Percentiles rank a stretch among this genome's conserved stretches.
phyloP scores from a whole-genome alignment of 2,888 invertebrate genomes.

The Hofmannophila pseudospretella region DNA sequence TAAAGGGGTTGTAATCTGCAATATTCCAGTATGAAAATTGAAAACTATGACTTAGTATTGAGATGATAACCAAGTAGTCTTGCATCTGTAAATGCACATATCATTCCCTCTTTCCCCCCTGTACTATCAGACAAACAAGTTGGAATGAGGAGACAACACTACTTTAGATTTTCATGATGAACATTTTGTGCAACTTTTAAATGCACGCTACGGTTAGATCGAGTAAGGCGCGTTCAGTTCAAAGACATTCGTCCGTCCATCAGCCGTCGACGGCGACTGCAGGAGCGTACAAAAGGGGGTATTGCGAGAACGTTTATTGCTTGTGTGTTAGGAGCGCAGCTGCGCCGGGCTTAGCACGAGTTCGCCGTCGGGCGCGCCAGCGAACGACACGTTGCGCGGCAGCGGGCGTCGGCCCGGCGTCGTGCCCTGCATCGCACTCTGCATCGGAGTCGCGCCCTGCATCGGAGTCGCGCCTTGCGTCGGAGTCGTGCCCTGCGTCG shows the following conservation, averaged over 20 bases:
- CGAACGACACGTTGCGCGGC: slow-evolving; percentile 71
- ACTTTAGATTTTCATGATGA: too few species aligned
- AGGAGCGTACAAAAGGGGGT: slow-evolving; percentile 29
- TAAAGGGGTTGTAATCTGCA: too few species aligned
- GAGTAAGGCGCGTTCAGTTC: too few species aligned
- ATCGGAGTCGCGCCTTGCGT: slow-evolving; percentile 80
- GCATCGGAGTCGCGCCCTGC: slow-evolving; percentile 14
- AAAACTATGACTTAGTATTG: too few species aligned
- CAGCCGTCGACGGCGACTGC: slow-evolving; percentile 16
- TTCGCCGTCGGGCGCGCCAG: slow-evolving; percentile 72
- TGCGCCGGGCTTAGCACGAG: slow-evolving; percentile 82
- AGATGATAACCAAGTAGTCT: too few species aligned
- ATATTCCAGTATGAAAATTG: too few species aligned
- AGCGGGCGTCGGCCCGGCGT: slow-evolving; percentile 41
- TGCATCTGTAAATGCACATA: too few species aligned
- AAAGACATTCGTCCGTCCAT: slow-evolving; percentile 2
- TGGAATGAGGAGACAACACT: too few species aligned
- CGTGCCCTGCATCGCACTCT: slow-evolving; percentile 13
- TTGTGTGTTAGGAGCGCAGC: slow-evolving; percentile 73
- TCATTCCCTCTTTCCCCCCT: too few species aligned
- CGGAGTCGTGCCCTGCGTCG: slow-evolving; percentile 79
- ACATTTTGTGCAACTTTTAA: too few species aligned
- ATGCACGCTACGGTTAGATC: too few species aligned
- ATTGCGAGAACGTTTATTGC: slow-evolving; percentile 57
- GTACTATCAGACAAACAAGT: too few species aligned